Base-by-base conservation (phyloP, 2,797 vertebrate species). In the Gymnodraco acuticeps region DNA sequence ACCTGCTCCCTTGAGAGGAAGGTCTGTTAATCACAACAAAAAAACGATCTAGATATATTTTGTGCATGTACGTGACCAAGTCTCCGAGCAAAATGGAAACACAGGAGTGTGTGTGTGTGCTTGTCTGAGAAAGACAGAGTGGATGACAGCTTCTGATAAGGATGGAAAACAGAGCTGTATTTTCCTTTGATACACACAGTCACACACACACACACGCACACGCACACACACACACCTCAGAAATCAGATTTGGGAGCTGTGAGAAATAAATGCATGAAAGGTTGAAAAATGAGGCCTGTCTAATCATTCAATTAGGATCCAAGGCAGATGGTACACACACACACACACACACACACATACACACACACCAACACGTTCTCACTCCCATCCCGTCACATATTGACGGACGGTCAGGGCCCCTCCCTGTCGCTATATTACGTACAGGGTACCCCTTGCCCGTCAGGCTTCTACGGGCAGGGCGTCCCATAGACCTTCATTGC, bases 231-330 rank as follows among this genome's bases (percentile, higher is more conserved):
- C 77, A 77, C 59, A 53, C 58, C 65, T 70, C 66, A 81, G 77
- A 90, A 93, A 90, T 89, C 87, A 65, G 89, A 90, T 91, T 90
- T 90, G 80, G 85, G 78, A 86, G 88, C 80, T 88, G 87, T 83
- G 82, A 90, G 87, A 84, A 87, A 88, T 83, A 90, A 89, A 91
- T 85, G 85, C 84, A 91, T 76, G 87, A 91, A 82, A 77, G 88
- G 82, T 88, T 88, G 89, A 92, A 90, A 91, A 91, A 88, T 69
- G 85, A 92, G 87, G 85, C 82, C 90, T 91, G 86, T 88, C 86
- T 82, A 85, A 88, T 93, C 87, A 91, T 92, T 92, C 86, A 87
- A 86, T 92, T 91, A 89, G 79, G 82, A 79, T 68, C 78, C 77
- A 17, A 80, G 78, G 84, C 94, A 94, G 93, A 93, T 94, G 93